phyloP scores from a whole-genome alignment of 2,888 invertebrate species.

The Aplocera efformata region DNA sequence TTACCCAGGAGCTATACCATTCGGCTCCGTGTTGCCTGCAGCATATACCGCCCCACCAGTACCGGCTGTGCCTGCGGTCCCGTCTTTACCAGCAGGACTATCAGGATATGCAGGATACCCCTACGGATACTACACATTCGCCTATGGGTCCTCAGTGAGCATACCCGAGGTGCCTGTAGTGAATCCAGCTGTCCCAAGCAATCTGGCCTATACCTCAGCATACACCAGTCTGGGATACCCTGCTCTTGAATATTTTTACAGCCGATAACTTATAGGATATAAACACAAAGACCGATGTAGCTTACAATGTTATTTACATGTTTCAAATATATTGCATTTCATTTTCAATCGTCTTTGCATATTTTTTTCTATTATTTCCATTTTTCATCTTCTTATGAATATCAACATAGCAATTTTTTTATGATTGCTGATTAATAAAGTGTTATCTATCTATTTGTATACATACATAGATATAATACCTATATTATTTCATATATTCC shows the following conservation, averaged over 20 bases:
- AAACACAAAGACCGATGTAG: too few relatives aligned
- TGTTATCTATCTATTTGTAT: too few relatives aligned
- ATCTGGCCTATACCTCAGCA: constrained; percentile 36
- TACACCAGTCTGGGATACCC: constrained; percentile 38
- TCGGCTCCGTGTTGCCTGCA: constrained; percentile 24
- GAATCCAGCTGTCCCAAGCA: constrained; percentile 32
- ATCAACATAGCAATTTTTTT: too few relatives aligned
- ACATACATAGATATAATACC: too few relatives aligned
- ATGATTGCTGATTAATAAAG: too few relatives aligned
- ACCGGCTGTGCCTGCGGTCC: constrained; percentile 13
- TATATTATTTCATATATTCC: too few relatives aligned
- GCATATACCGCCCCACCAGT: constrained; percentile 16
- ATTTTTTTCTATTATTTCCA: background rate
- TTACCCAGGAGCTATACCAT: constrained; percentile 31
- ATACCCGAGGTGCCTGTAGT: constrained; percentile 32
- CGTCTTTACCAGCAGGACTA: constrained; percentile 2
- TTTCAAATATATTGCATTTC: constrained; percentile 13
- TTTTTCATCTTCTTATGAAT: too few relatives aligned
- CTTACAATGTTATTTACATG: constrained; percentile 7
- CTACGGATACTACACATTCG: constrained; percentile 37
- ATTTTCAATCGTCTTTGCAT: constrained; percentile 1
- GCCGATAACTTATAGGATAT: too few relatives aligned
- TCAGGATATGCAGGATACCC: constrained; percentile 29
- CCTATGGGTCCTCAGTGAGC: constrained; percentile 33
- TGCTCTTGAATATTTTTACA: constrained; percentile 40